Evolutionary conservation across 1,140 invertebrate species (phyloP).

Genomic region (Leguminivora glycinivorella): DNA sequence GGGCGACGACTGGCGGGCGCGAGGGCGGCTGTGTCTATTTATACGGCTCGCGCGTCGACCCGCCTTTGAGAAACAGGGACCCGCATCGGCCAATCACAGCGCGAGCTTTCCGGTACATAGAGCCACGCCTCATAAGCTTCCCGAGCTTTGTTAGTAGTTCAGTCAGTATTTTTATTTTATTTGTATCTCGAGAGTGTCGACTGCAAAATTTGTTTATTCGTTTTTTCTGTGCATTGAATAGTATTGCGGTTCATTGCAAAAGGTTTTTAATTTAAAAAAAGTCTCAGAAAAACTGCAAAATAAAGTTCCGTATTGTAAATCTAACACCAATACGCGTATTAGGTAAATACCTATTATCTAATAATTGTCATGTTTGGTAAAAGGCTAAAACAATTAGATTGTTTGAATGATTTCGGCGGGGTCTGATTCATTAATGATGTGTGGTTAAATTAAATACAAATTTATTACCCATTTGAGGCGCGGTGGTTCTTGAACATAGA

Average conservation of each 20-base stretch:
- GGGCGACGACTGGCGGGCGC: slow-evolving; percentile 63
- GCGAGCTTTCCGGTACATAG: slow-evolving; percentile 64
- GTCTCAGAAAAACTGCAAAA: neutral
- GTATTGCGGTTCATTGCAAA: neutral
- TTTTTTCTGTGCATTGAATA: slow-evolving; percentile 19
- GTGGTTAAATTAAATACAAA: too few species aligned
- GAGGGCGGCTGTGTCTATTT: slow-evolving; percentile 61
- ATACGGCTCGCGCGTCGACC: slow-evolving; percentile 43
- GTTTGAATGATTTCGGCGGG: too few species aligned
- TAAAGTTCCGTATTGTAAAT: too few species aligned
- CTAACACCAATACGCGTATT: too few species aligned
- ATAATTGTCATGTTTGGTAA: too few species aligned
- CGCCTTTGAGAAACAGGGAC: slow-evolving; percentile 53
- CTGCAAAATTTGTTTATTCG: slow-evolving; percentile 21
- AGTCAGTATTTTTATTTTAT: slow-evolving; percentile 19
- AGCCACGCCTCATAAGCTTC: slow-evolving; percentile 36
- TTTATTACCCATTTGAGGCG: too few species aligned
- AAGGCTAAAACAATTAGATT: too few species aligned
- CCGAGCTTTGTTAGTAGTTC: slow-evolving; percentile 23
- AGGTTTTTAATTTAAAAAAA: neutral
- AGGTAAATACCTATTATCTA: too few species aligned
- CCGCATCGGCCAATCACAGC: slow-evolving; percentile 44
- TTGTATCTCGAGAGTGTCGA: neutral
- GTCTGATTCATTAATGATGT: too few species aligned
- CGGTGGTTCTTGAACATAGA: too few species aligned